A percentile compares a stretch with the other conserved stretches of the same genome.
These are phyloP conservation scores for Heterodera carotae DNA, from an alignment of 1,140 invertebrate species.

Conservation along the genomic window DNA sequence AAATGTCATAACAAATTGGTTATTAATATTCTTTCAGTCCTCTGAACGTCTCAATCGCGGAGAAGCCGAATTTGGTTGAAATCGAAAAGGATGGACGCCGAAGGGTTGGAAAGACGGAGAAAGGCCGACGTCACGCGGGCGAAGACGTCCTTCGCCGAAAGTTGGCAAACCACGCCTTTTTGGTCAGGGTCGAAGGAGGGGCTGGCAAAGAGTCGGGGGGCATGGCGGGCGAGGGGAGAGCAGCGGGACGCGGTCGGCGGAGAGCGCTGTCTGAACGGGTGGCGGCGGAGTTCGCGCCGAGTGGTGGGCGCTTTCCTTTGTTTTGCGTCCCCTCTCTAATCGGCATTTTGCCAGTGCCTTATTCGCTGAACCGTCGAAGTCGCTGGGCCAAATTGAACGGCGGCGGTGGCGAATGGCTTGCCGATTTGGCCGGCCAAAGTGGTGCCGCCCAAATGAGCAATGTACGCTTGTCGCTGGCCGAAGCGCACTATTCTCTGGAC, in stretches of 20 bases:
- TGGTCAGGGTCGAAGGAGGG: slow-evolving; percentile 11
- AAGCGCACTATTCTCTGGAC: slow-evolving; percentile 24
- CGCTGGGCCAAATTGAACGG: slow-evolving; percentile 13
- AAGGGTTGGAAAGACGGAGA: slow-evolving; percentile 7
- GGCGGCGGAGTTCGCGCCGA: slow-evolving; percentile 18
- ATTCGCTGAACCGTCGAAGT: slow-evolving; percentile 19
- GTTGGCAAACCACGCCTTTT: slow-evolving; percentile 17
- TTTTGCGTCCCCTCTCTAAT: neutral
- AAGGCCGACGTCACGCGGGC: slow-evolving; percentile 20
- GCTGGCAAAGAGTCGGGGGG: neutral
- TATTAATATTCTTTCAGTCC: neutral
- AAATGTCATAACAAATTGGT: no score
- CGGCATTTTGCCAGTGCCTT: slow-evolving; percentile 9
- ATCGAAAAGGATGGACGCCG: neutral
- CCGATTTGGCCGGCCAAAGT: neutral
- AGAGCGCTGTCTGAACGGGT: slow-evolving; percentile 1
- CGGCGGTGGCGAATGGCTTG: slow-evolving; percentile 16
- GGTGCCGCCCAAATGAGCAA: neutral
- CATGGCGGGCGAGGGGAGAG: neutral
- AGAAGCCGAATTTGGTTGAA: neutral
- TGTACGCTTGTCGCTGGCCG: slow-evolving; percentile 16
- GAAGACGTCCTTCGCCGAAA: slow-evolving; percentile 15
- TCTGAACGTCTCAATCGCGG: neutral
- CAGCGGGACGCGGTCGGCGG: slow-evolving; percentile 6
- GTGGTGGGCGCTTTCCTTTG: slow-evolving; percentile 13